Evolutionary conservation across 2,113 vertebrate species (phyloP).

Genomic region (Indri indri): DNA sequence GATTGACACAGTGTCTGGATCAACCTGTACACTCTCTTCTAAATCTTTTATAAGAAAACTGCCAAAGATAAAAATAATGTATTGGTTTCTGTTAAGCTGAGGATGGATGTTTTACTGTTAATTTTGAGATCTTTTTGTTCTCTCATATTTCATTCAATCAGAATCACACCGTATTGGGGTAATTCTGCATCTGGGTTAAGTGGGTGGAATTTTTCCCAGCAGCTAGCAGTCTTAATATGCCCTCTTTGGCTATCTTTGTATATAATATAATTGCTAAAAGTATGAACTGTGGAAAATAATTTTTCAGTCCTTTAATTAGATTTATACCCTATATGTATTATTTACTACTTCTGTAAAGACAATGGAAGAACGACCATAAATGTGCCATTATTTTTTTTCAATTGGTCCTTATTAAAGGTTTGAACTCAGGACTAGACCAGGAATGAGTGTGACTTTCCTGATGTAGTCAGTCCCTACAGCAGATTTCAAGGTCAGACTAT

Average conservation of each 20-base stretch:
- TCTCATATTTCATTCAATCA: background rate
- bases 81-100: background rate
- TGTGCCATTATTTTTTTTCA: background rate
- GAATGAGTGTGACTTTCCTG: background rate
- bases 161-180: background rate
- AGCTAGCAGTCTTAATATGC: background rate
- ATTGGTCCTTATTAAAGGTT: background rate
- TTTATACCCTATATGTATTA: background rate
- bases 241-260: background rate
- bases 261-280: background rate
- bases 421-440: background rate
- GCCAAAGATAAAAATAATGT: background rate
- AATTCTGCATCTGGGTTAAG: background rate
- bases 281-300: background rate
- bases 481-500: background rate
- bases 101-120: background rate
- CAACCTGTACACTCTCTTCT: background rate
- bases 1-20: background rate
- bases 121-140: background rate
- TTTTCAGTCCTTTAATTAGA: constrained; percentile 15
- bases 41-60: background rate
- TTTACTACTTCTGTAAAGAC: background rate
- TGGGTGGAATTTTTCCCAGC: background rate
- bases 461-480: background rate
- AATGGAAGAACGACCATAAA: background rate